Percentiles rank a stretch among this genome's conserved stretches.
Evolutionary conservation across 1,140 invertebrate species (phyloP).

Genomic region (Drosophila auraria): DNA sequence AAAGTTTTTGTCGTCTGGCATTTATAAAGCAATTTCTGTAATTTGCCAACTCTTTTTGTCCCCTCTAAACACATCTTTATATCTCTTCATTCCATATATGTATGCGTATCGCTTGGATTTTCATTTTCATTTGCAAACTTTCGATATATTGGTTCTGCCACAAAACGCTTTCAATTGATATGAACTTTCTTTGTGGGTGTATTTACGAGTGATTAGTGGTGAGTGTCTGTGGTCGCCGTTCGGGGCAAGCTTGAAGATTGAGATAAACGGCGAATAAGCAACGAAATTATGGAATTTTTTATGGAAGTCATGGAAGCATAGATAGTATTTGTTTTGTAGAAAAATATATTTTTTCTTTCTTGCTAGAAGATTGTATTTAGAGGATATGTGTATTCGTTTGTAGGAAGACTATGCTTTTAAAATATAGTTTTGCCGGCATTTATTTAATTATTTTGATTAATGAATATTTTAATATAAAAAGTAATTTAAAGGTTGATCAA

Average conservation of each 20-base stretch:
- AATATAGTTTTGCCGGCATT: not conserved
- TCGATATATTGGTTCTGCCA: constrained; percentile 49
- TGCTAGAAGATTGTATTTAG: not conserved
- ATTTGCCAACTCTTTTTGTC: constrained; percentile 50
- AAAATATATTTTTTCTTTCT: not conserved
- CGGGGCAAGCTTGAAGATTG: constrained; percentile 1
- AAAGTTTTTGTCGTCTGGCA: constrained; percentile 52
- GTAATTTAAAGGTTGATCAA: not conserved
- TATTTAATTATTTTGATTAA: not conserved
- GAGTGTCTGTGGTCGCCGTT: constrained; percentile 6
- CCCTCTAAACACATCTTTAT: constrained; percentile 19
- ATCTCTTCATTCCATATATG: not conserved
- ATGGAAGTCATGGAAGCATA: not conserved
- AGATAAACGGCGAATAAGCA: constrained; percentile 24
- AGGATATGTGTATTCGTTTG: too few relatives aligned
- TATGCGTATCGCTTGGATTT: constrained; percentile 7
- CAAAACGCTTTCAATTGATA: constrained; percentile 46
- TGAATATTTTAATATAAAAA: not conserved
- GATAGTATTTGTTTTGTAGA: not conserved
- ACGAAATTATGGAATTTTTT: constrained; percentile 26
- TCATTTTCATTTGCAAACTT: constrained; percentile 46
- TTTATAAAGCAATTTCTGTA: constrained; percentile 64
- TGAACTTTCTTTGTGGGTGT: constrained; percentile 48
- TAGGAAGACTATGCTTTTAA: not conserved
- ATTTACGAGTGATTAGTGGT: constrained; percentile 3